Base-by-base conservation (phyloP, 2,888 invertebrate genomes). In the Limnephilus lunatus region DNA sequence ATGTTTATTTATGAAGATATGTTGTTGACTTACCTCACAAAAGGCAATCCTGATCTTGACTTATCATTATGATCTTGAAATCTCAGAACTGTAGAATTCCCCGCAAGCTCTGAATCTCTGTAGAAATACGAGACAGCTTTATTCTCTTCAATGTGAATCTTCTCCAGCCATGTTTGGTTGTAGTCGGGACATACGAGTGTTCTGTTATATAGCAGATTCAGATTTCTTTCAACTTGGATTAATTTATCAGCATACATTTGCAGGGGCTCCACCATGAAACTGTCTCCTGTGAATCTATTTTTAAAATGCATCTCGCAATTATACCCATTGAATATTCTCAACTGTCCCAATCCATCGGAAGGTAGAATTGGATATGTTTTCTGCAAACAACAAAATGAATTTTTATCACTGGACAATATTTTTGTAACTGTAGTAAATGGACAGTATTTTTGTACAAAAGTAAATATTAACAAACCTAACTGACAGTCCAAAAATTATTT, bases 311-410 rank as follows among this genome's bases (percentile, higher is more conserved):
- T 92, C 3, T 95, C 94, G 92, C 96, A 96, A 15, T 95, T 96
- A 83, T 96, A 95, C 3, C 96, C 96, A 94, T 97, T 97, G 94
- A 96, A 97, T 90, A 97, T 95, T 88, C 97, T 95, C 7, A 97
- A 93, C 95, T 97, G 97, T 0, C 96, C 96, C 31, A 95, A 94
- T 0, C 97, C 97, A 0, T 94, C 92, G 39, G 95, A 94, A 0
- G 97, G 97, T 14, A 97, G 94, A n/a, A 96, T 94, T 0, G 97
- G 97, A 94, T 97, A 97, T 0, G 97, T 97, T 93, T 95, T 95
- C 97, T 97, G 95, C 15, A 95, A 95, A 80, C 15, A 90, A 31
- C 25, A 68, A 5, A 68, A 68, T 0, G 31, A 90, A 90, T 9
- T 83, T 85, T 9, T 88, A 68, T 15, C 32, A n/a, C 35, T 32